Base-by-base conservation (phyloP, 1,140 invertebrate species). In the Neotoxoptera formosana region DNA sequence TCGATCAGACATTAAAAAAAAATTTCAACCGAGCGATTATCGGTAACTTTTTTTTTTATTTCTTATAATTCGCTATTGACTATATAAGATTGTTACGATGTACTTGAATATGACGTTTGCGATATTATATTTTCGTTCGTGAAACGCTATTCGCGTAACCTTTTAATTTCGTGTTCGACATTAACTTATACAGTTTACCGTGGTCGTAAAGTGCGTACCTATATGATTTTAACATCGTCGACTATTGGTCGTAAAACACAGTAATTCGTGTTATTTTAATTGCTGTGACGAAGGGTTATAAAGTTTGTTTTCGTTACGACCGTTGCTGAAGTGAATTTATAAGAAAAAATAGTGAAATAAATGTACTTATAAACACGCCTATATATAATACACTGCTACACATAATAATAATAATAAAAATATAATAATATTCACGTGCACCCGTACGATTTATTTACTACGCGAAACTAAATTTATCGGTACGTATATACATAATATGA, bases 201-300 rank as follows among this genome's bases (percentile, higher is more conserved):
- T n/a, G 14, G 60, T 76, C 60, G 60, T 76, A 76, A 76, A 76
- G 30, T n/a, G 30, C 60, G 60, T 76, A 76, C 60, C 60, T 76
- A 76, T 76, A 84, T 41, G 23, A 25, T 84, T 41, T 84, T 45
- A 84, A 36, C 88, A 34, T 56, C 21, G 87, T 53, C 48, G 87
- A 25, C 34, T 88, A n/a, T 87, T 47, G 84, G 87, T 53, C 87
- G 48, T 51, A 34, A 53, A 53, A 89, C 23, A 53, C 21, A 20
- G 34, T 25, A 89, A 89, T 89, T 89, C 21, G 51, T 25, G 88
- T 89, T 56, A 41, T 89, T 89, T 56, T 89, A 89, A 89, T 89
- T 53, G 48, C 88, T 41, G 87, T 89, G 87, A 53, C 87, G n/a
- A 53, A 51, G 48, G 30, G 84, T 87, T 87, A 47, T 89, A 89